Base-by-base conservation (phyloP, 2,797 vertebrate species). In the Alauda arvensis region DNA sequence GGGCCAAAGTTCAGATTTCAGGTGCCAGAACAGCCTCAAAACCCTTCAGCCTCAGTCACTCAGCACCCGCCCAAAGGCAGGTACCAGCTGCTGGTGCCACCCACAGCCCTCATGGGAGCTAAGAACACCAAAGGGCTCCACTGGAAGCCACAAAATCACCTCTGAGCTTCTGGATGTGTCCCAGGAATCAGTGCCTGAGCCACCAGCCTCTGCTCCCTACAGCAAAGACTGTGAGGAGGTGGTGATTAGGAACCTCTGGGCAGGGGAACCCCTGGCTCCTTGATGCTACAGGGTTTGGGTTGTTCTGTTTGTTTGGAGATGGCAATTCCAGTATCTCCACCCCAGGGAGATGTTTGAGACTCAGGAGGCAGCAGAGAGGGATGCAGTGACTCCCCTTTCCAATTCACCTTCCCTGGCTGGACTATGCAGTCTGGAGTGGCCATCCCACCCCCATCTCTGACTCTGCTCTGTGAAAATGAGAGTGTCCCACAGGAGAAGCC, bases 1-100 rank as follows among this genome's bases (percentile, higher is more conserved):
- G 68, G 66, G 56, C 20, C 63, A 43, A 93, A 83, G 71, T 42
- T 63, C 85, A 84, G 55, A 59, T 71, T 87, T 90, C 40, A 25
- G 43, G 51, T 59, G 65, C 52, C 53, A 26, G 24, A 78, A 34
- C 19, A 53, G 56, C 45, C 56, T 65, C 53, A n/a, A 63, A 83
- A 77, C 14, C 9, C 17, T 26, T 28, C 75, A 70, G 57, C 12
- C 12, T 60, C 2, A 2, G 34, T 12, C 0, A 0, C 29, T 28
- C 34, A 23, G 46, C 1, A 1, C 53, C 42, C 56, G 42, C 19
- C 29, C 52, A 56, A 62, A 5, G 1, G 60, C 24, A 42, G 46
- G 39, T 19, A 56, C 17, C 51, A 61, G 34, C 52, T 55, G 39
- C 59, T 28, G 28, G 9, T 46, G 37, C 26, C 33, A 23, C 24